These are phyloP conservation scores for Myzus persicae DNA, from an alignment of 1,140 invertebrate genomes.

Conservation along the genomic window DNA sequence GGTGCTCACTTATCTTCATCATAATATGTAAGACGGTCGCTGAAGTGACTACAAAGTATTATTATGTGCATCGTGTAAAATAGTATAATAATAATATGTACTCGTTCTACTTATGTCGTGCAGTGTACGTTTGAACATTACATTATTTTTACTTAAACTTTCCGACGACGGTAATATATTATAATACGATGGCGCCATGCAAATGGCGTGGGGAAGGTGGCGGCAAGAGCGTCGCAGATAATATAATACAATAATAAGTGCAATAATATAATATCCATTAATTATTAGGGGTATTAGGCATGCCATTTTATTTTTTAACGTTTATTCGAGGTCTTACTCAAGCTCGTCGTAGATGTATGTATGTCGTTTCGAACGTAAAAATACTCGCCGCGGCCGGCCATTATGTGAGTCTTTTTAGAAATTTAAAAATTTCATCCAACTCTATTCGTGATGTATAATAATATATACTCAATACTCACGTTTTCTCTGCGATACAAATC, in stretches of 20 bases:
- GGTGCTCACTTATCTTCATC: not conserved
- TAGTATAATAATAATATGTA: not conserved
- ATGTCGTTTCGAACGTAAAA: not conserved
- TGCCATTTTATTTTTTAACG: not conserved
- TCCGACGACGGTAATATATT: not conserved
- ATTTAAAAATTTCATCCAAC: not conserved
- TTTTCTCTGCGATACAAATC: not conserved
- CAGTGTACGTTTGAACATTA: not conserved
- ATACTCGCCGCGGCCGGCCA: not conserved
- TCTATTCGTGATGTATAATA: not conserved
- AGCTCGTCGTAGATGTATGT: not conserved
- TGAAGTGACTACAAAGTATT: not conserved
- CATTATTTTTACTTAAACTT: not conserved
- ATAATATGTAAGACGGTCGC: not conserved
- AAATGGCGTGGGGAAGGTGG: not conserved
- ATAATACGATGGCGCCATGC: not conserved
- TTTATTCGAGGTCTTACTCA: not conserved
- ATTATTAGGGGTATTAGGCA: not conserved
- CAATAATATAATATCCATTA: not conserved
- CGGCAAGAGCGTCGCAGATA: not conserved
- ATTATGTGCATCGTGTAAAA: not conserved
- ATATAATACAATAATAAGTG: not conserved
- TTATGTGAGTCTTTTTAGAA: not conserved
- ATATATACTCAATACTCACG: not conserved
- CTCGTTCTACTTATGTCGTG: not conserved